Percentiles rank a stretch among this genome's conserved stretches.
These are phyloP conservation scores for Bombus pyrosoma DNA, from an alignment of 1,140 invertebrate species.

Conservation along the genomic window DNA sequence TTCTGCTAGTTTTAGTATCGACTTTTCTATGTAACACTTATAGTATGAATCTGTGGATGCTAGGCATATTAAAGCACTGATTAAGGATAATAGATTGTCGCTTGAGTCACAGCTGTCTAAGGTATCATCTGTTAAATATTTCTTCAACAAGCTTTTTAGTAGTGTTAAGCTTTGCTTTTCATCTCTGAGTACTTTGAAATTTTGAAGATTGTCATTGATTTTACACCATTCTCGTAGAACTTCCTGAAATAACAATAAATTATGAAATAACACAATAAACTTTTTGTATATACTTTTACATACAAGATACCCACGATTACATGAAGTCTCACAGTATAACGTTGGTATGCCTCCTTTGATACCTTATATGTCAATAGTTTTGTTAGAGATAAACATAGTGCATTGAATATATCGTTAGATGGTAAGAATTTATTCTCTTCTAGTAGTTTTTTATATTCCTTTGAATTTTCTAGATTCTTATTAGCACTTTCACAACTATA, in stretches of 20 bases:
- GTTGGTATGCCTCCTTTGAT: constrained; percentile 72
- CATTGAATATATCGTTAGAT: constrained; percentile 53
- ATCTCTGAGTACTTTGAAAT: constrained; percentile 59
- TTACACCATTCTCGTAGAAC: constrained; percentile 60
- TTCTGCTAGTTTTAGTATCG: constrained; percentile 62
- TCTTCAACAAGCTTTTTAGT: constrained; percentile 62
- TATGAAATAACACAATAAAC: neutral
- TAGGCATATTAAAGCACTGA: constrained; percentile 58
- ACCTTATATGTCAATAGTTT: constrained; percentile 71
- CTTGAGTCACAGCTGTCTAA: constrained; percentile 42
- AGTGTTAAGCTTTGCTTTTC: constrained; percentile 52
- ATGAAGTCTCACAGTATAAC: constrained; percentile 70
- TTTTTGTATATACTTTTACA: neutral
- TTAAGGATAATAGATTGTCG: constrained; percentile 60
- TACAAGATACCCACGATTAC: constrained; percentile 68
- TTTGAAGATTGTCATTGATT: constrained; percentile 42
- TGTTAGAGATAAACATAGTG: constrained; percentile 65
- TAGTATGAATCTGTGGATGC: constrained; percentile 46
- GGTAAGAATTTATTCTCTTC: constrained; percentile 36
- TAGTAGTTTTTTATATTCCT: constrained; percentile 58
- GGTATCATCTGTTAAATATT: constrained; percentile 66
- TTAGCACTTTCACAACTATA: constrained; percentile 45
- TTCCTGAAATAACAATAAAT: constrained; percentile 58
- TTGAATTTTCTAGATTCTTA: constrained; percentile 34
- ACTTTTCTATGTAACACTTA: constrained; percentile 39